Evolutionary conservation across 2,888 invertebrate species (phyloP), one percentile per base, ranked within the genome.

Genomic region (Latrodectus elegans): DNA sequence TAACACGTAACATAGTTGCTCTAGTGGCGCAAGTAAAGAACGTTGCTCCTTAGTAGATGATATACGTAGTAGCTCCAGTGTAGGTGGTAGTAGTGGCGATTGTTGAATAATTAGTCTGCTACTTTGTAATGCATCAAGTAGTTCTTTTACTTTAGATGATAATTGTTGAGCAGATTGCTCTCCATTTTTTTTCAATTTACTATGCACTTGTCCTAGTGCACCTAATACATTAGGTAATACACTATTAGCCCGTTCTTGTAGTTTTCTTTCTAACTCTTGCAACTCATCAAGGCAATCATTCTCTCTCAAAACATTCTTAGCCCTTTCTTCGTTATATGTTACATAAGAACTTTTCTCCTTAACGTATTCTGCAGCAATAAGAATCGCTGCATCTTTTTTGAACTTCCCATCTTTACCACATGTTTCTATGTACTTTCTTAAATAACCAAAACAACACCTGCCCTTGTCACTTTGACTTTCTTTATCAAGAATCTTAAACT

Each of bases 161-260:
- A 68, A 26, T 68, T 15, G 68, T 68, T 68, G 68, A 68, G 68
- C 49, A 68, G 68, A n/a, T 26, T 38, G 17, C 17, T n/a, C 68
- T 68, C 17, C 68, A n/a, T 68, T 68, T 68, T 68, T 68, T n/a
- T 68, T 68, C 68, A 68, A n/a, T 68, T 68, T 26, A 68, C 68
- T 68, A 12, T 68, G 3, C 26, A 68, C 68, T 26, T 68, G 26
- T 68, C 26, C 17, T n/a, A 68, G 68, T 68, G 68, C 68, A 68
- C 26, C 17, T 68, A 68, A 68, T n/a, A 68, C 68, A 68, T 11
- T 26, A 68, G 68, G 68, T n/a, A 68, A 68, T 68, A 68, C 26
- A 68, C 12, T 68, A 11, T 68, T n/a, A n/a, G 17, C 17, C 12
- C 0, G 68, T 26, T 68, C 26, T 68, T 68, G 68, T 26, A 68